phyloP scores from a whole-genome alignment of 2,888 invertebrate genomes.

The Cosmopolites sordidus region DNA sequence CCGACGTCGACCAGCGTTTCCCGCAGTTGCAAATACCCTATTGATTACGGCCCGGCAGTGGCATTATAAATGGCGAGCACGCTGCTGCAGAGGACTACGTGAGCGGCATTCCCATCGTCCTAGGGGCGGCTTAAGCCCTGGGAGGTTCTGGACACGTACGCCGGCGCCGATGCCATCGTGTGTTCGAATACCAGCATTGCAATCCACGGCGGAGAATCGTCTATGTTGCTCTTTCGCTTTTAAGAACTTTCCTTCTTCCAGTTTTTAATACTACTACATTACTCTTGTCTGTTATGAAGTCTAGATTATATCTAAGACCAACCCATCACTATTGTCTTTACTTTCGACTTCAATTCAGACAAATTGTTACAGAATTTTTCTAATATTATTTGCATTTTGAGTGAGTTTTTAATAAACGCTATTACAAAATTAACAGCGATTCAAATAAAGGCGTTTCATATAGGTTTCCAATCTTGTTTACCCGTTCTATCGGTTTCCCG shows the following conservation, averaged over 20 bases:
- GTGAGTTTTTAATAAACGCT: too few species aligned
- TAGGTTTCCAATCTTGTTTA: too few species aligned
- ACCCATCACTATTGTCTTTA: too few species aligned
- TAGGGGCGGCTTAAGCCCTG: conserved; percentile 26
- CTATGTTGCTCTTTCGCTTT: conserved; percentile 1
- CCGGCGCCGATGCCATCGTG: conserved; percentile 20
- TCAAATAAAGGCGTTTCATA: too few species aligned
- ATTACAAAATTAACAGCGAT: too few species aligned
- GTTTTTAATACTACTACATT: too few species aligned
- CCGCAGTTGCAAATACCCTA: conserved; percentile 54
- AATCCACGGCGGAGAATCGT: not conserved
- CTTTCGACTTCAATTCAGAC: too few species aligned
- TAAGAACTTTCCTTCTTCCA: not conserved
- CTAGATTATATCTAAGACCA: too few species aligned
- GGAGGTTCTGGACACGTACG: conserved; percentile 27
- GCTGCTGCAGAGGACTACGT: conserved; percentile 58
- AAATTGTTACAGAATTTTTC: too few species aligned
- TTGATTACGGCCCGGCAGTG: conserved; percentile 51
- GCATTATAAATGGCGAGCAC: conserved; percentile 59
- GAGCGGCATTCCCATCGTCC: conserved; percentile 38
- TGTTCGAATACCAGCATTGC: conserved; percentile 12
- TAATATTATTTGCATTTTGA: too few species aligned
- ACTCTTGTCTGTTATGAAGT: too few species aligned
- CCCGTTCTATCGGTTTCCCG: too few species aligned
- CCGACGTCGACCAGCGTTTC: conserved; percentile 43